phyloP scores from a whole-genome alignment of 2,888 invertebrate genomes.

The Heteromurus nitidus region DNA sequence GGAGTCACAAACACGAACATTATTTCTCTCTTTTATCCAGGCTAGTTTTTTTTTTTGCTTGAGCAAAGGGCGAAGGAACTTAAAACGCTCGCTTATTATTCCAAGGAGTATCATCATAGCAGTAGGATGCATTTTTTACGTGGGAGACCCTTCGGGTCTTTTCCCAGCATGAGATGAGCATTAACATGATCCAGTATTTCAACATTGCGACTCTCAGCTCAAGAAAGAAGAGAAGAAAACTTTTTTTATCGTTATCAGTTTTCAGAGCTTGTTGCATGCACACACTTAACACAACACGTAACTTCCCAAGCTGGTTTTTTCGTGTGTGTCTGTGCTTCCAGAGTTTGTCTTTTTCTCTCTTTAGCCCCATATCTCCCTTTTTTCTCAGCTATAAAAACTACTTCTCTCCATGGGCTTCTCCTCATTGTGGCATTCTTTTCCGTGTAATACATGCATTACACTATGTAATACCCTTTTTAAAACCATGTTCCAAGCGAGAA shows the following conservation, averaged over 20 bases:
- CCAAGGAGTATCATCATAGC: slow-evolving; percentile 57
- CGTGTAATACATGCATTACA: background rate
- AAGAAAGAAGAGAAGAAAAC: too few relatives aligned
- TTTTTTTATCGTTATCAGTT: slow-evolving; percentile 61
- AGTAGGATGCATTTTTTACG: slow-evolving; percentile 55
- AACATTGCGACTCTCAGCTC: slow-evolving; percentile 41
- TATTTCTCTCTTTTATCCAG: too few relatives aligned
- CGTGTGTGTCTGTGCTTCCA: background rate
- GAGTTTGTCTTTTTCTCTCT: slow-evolving; percentile 15
- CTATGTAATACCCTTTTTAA: background rate
- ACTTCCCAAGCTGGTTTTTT: background rate
- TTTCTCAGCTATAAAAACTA: background rate
- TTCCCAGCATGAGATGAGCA: slow-evolving; percentile 72
- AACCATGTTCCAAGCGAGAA: background rate
- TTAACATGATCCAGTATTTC: slow-evolving; percentile 66
- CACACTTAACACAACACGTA: background rate
- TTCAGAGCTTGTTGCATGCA: slow-evolving; percentile 25
- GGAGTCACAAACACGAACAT: too few relatives aligned
- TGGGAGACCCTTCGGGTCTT: slow-evolving; percentile 68
- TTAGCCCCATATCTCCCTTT: slow-evolving; percentile 7
- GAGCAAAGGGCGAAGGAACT: slow-evolving; percentile 28
- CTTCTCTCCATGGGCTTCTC: slow-evolving; percentile 11
- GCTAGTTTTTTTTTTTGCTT: background rate
- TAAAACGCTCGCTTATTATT: slow-evolving; percentile 56
- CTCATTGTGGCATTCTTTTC: slow-evolving; percentile 18